Conservation (phyloP, 2,888 invertebrate genomes). For the Pediacus dermestoides region DNA sequence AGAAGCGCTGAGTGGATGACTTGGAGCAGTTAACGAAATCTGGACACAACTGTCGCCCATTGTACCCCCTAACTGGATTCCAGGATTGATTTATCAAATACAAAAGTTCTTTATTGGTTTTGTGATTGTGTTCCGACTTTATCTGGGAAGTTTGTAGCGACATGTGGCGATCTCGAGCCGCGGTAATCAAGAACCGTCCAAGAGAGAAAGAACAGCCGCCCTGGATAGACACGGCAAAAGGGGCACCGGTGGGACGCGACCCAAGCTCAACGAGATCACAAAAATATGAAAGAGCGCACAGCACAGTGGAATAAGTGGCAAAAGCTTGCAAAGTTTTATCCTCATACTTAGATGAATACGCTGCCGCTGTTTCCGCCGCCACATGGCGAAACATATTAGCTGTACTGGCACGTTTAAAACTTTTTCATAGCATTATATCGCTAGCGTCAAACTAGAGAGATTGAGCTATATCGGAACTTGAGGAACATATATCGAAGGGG, state of each 20-base stretch:
- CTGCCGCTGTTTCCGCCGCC: no score
- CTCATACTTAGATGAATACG: constrained; percentile 14
- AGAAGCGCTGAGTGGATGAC: constrained; percentile 18
- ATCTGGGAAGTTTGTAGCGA: constrained; percentile 35
- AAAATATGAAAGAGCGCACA: constrained; percentile 19
- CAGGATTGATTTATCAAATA: constrained; percentile 45
- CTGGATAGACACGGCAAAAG: constrained; percentile 17
- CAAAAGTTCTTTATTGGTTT: constrained; percentile 46
- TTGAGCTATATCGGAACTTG: constrained; percentile 32
- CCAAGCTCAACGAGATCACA: constrained; percentile 14
- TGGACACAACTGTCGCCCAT: constrained; percentile 37
- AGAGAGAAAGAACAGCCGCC: no score
- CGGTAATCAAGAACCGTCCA: constrained; percentile 32
- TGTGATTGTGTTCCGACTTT: constrained; percentile 43
- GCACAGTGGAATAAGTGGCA: constrained; percentile 24
- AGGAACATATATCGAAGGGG: constrained; percentile 19
- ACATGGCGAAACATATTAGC: constrained; percentile 43
- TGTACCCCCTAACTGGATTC: constrained; percentile 37
- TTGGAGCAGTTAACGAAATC: constrained; percentile 32
- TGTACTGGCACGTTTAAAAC: constrained; percentile 44
- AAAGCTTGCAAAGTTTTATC: constrained; percentile 23
- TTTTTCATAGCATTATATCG: constrained; percentile 40
- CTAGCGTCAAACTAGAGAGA: constrained; percentile 35
- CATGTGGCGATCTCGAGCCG: constrained; percentile 36
- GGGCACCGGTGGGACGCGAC: constrained; percentile 14